Base-by-base conservation (phyloP, 2,113 vertebrate genomes). In the Erythrolamprus reginae region DNA sequence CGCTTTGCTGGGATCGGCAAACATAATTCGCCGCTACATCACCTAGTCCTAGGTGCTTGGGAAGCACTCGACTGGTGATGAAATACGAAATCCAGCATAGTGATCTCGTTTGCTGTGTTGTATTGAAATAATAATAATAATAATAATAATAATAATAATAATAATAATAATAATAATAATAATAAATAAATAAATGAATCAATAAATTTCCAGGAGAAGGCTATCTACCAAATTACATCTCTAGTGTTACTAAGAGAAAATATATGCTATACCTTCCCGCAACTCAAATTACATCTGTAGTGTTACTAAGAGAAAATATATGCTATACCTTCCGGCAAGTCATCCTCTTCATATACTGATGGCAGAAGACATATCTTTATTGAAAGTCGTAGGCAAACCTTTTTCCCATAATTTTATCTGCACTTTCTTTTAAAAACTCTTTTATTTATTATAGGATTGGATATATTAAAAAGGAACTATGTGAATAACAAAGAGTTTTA, bases 401-500 rank as follows among this genome's bases (percentile, higher is more conserved):
- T 48, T 84, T 10, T 38, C 47, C 10, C 82, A n/a, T 50, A 12
- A 84, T 48, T 84, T 50, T 84, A 26, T 7, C 42, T 28, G 33
- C 12, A 47, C 24, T 65, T 88, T 90, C 61, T 26, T 0, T 89
- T 8, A 12, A 52, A 21, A 23, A 26, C 24, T 23, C 17, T 82
- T 0, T 70, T 17, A 90, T 65, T 48, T 23, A 87, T 33, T 58
- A 90, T 42, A 17, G 24, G 4, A 10, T 47, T 88, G 42, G 0
- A 51, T 0, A 0, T 51, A 33, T 42, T 6, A 24, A 0, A 2
- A 23, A 5, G 84, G 82, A 70, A 33, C 10, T 42, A 21, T 26
- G 89, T 26, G 23, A 5, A 3, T 42, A 92, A 92, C 84, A 33
- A 5, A 89, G 45, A 42, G 5, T 61, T 61, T 88, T 42, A 38